A percentile compares a stretch with the other conserved stretches of the same genome.
Conservation (phyloP, 2,113 vertebrate species). For the Trematomus loennbergii region DNA sequence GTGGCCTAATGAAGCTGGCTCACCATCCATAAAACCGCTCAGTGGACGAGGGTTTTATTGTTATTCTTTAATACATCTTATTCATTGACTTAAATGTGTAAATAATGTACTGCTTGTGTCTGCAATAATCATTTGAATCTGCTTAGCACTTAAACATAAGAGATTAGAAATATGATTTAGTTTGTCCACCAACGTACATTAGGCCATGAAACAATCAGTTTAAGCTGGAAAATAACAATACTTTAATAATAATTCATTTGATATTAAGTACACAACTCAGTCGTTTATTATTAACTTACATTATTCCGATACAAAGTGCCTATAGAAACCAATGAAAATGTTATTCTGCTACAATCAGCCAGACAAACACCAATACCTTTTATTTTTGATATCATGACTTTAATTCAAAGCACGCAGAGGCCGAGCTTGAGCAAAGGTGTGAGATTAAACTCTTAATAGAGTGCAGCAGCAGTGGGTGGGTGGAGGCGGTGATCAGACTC, state of each 20-base stretch:
- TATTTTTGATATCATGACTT: neutral
- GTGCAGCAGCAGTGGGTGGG: neutral
- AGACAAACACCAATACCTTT: neutral
- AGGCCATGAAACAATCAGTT: neutral
- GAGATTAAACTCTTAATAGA: conserved; percentile 35
- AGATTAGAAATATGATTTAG: neutral
- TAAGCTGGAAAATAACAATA: neutral
- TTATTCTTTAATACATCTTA: conserved; percentile 38
- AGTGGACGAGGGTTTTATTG: conserved; percentile 19
- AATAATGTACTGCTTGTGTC: conserved; percentile 11
- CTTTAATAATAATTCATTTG: neutral
- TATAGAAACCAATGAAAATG: too few relatives aligned
- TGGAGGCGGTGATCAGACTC: conserved; percentile 22
- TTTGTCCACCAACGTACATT: neutral
- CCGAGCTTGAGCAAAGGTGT: neutral
- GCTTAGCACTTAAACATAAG: neutral
- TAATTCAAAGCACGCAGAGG: neutral
- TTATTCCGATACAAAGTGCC: too few relatives aligned
- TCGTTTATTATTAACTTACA: neutral
- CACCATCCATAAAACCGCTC: conserved; percentile 48
- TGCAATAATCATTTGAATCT: conserved; percentile 1
- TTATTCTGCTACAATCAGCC: neutral
- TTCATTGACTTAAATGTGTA: conserved; percentile 14
- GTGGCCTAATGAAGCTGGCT: conserved; percentile 64
- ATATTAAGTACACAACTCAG: neutral